A percentile compares a stretch with the other conserved stretches of the same genome.
Conservation (phyloP, 2,797 vertebrate genomes). For the Phrynocephalus vlangalii region DNA sequence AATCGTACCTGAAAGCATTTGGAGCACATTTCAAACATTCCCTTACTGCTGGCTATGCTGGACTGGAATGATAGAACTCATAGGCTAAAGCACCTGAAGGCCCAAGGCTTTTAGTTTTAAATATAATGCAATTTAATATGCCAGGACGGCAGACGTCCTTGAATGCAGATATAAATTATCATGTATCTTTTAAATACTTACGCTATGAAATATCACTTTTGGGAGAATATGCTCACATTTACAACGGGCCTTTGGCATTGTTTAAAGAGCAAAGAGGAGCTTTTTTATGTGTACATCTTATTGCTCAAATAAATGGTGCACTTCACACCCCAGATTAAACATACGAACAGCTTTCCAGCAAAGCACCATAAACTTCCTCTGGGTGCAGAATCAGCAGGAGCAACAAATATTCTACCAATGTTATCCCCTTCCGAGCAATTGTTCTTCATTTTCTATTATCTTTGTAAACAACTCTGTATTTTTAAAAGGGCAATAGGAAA, state of each 20-base stretch:
- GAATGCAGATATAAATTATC: neutral
- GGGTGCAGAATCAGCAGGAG: too few relatives aligned
- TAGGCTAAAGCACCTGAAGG: too few relatives aligned
- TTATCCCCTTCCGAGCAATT: neutral
- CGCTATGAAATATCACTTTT: neutral
- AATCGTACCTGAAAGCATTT: neutral
- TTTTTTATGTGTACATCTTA: neutral
- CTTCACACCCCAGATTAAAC: neutral
- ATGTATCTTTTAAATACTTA: neutral
- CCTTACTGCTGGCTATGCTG: neutral
- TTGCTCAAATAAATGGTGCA: neutral
- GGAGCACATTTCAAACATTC: neutral
- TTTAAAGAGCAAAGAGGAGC: neutral
- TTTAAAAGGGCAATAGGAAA: neutral
- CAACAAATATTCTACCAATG: neutral
- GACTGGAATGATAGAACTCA: neutral
- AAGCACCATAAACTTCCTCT: neutral
- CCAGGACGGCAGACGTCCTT: neutral
- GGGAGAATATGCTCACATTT: too few relatives aligned
- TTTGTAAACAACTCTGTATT: neutral
- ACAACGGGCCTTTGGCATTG: neutral
- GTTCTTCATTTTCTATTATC: neutral
- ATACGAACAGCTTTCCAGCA: neutral
- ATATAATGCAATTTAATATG: neutral
- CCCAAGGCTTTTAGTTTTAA: neutral